Percentiles rank a stretch among this genome's conserved stretches.
phyloP scores from a whole-genome alignment of 2,113 vertebrate genomes.

The Seriola rivoliana region DNA sequence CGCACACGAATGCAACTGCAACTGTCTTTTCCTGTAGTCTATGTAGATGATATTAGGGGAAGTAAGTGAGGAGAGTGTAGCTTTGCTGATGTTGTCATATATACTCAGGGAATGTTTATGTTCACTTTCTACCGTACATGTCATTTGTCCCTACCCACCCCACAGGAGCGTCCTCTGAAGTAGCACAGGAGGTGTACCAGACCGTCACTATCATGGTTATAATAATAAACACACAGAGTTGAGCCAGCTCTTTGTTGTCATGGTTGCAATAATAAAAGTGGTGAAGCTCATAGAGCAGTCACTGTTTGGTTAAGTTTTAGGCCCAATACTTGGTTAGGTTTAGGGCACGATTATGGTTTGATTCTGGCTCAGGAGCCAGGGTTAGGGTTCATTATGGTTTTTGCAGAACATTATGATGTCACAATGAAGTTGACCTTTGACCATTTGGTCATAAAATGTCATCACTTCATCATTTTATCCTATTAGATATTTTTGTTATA shows the following conservation, averaged over 20 bases:
- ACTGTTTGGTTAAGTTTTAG: background rate
- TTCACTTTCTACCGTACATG: background rate
- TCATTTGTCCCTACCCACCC: background rate
- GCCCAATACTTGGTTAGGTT: too few relatives aligned
- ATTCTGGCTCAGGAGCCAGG: too few relatives aligned
- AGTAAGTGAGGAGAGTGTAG: conserved; percentile 6
- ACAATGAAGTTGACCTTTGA: too few relatives aligned
- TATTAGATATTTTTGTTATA: too few relatives aligned
- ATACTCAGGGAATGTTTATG: conserved; percentile 7
- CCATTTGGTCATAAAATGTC: too few relatives aligned
- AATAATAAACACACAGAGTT: background rate
- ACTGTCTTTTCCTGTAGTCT: conserved; percentile 9
- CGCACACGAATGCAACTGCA: conserved; percentile 18
- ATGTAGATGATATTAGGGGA: background rate
- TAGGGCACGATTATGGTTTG: too few relatives aligned
- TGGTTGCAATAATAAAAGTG: background rate
- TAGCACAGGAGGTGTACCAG: background rate
- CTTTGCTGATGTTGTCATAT: conserved; percentile 27
- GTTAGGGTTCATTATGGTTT: too few relatives aligned
- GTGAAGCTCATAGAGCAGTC: background rate
- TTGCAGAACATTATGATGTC: too few relatives aligned
- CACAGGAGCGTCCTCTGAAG: background rate
- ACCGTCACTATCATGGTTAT: background rate
- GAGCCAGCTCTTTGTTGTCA: background rate
- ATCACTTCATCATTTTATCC: too few relatives aligned